phyloP scores from a whole-genome alignment of 2,797 vertebrate species.

The Malacoraja senta region DNA sequence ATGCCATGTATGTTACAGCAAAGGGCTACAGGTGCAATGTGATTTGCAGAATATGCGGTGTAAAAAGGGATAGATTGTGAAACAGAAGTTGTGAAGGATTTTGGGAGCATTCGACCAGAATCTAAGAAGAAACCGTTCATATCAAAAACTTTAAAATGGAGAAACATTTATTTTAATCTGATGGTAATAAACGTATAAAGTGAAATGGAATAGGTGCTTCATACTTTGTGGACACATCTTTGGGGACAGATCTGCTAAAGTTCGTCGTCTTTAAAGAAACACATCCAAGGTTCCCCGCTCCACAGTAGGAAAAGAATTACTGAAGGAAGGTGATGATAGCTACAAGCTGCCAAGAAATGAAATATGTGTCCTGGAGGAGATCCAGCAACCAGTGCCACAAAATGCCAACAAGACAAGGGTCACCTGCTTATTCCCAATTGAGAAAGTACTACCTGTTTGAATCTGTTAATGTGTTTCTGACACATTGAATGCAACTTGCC shows the following conservation, averaged over 20 bases:
- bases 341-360: not conserved
- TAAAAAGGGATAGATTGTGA: not conserved
- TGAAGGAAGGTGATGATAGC: not conserved
- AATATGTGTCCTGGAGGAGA: not conserved
- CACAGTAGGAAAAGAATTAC: too few relatives aligned
- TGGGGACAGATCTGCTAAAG: not conserved
- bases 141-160: not conserved
- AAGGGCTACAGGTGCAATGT: too few relatives aligned
- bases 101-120: not conserved
- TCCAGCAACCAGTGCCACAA: not conserved
- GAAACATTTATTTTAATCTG: not conserved
- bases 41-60: not conserved
- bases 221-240: not conserved
- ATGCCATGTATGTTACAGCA: too few relatives aligned
- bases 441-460: not conserved
- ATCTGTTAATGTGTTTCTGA: constrained; percentile 5
- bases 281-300: not conserved
- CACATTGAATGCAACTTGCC: not conserved
- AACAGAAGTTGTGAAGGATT: not conserved
- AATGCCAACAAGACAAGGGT: not conserved
- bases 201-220: not conserved
- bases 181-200: not conserved
- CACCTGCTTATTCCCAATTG: not conserved
- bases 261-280: not conserved
- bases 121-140: not conserved